Evolutionary conservation across 2,113 vertebrate genomes (phyloP), one percentile per base, ranked within the genome.

Genomic region (Neoarius graeffei): DNA sequence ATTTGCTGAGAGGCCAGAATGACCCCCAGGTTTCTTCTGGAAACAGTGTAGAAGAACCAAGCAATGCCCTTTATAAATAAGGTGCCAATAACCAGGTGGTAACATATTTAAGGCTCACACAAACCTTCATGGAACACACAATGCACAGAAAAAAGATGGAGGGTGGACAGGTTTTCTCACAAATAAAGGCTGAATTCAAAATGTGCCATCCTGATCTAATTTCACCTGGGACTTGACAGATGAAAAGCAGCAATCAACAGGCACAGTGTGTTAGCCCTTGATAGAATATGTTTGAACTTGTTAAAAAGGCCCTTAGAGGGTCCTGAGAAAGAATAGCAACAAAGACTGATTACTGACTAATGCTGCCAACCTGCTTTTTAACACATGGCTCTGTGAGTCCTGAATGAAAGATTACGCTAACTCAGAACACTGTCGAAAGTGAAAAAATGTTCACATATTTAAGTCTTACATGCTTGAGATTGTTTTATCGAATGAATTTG

Each of bases 201-300:
- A 86, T 60, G 87, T 88, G 67, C 82, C 83, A 89, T 87, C 79
- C 89, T 92, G 91, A 92, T 91, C 90, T 92, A 88, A 87, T 90
- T 91, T 93, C 90, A 93, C 91, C 93, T 92, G 89, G 83, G 88
- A 89, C 87, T 81, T 82, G 82, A 89, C 42, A 69, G 86, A 83
- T 87, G 81, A 93, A 90, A 90, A 89, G 88, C 85, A 83, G 88
- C 90, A 92, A 91, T 93, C 92, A 89, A 67, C 62, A 48, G 15
- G 62, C 79, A 90, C 83, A 92, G 89, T 89, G 85, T 73, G 48
- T 57, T 57, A 54, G 80, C 90, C 73, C 90, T 91, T 90, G 90
- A 90, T 77, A 79, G 89, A 89, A 91, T 83, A 86, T 87, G 56
- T 85, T 86, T 74, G 88, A 85, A 87, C 91, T 89, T 84, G 48